Evolutionary conservation across 2,797 vertebrate genomes (phyloP), one percentile per base, ranked within the genome.

Genomic region (Gymnodraco acuticeps): DNA sequence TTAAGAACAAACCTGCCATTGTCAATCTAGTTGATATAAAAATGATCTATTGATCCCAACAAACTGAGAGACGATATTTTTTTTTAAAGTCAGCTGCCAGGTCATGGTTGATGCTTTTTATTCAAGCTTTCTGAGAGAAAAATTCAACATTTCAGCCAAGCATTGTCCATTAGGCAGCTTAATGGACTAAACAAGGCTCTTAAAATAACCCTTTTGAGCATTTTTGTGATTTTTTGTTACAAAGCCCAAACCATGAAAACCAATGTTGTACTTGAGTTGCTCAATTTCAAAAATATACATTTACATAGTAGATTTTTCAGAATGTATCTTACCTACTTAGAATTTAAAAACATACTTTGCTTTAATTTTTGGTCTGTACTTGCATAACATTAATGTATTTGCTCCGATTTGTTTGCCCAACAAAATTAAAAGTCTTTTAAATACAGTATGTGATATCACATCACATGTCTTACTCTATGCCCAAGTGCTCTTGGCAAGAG

Each of bases 401-500:
- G 31, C n/a, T 46, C n/a, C 17, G 1, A 64, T 23, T 51, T n/a
- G 14, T 16, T 62, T 27, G 43, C 38, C 53, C 42, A 10, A 58
- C 11, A 61, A n/a, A 5, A 43, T 54, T 77, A 51, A 5, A n/a
- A 14, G 8, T 20, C 9, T 19, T 17, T 54, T 71, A 53, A 73
- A 84, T 70, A 73, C 46, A 73, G 16, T 71, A 68, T 76, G 17
- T 73, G 42, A 27, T 70, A 43, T 75, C 33, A 23, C 23, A 23
- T 38, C 53, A 60, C 31, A 75, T 70, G 46, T 73, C 27, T 75
- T 67, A 48, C 56, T 77, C 47, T 1, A 64, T 70, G 46, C 53
- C 46, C 15, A 66, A 75, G 68, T 46, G 48, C 59, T 60, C 10
- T 69, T 75, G 80, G 67, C 72, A 73, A 77, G 41, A 81, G 66